A percentile compares a stretch with the other conserved stretches of the same genome.
Evolutionary conservation across 1,140 invertebrate species (phyloP).

Genomic region (Bemisia tabaci): DNA sequence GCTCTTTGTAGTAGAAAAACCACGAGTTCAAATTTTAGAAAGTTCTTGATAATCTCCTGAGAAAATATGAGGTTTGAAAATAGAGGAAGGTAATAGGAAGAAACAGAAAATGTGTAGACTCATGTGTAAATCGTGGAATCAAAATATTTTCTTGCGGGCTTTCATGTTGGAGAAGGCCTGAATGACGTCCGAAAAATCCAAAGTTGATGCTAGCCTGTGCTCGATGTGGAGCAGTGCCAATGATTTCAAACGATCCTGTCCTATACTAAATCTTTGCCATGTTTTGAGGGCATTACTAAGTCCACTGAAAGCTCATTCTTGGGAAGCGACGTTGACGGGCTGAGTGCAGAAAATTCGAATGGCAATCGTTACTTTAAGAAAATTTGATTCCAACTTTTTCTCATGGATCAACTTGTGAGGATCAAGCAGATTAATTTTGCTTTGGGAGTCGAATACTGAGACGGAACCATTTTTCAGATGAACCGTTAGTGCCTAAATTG

Average conservation of each 20-base stretch:
- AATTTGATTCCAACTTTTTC: constrained; percentile 8
- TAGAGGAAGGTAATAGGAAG: too few relatives aligned
- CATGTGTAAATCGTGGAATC: too few relatives aligned
- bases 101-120: too few relatives aligned
- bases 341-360: constrained; percentile 6
- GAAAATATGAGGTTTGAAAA: too few relatives aligned
- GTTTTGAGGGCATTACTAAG: constrained; percentile 27
- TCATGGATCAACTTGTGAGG: constrained; percentile 2
- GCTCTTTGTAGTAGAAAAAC: too few relatives aligned
- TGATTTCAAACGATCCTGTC: neutral
- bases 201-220: too few relatives aligned
- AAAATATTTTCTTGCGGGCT: too few relatives aligned
- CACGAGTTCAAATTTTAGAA: too few relatives aligned
- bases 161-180: too few relatives aligned
- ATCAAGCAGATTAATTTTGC: constrained; percentile 4
- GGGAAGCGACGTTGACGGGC: constrained; percentile 23
- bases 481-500: too few relatives aligned
- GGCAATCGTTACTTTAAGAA: constrained; percentile 3
- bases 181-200: too few relatives aligned
- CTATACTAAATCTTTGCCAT: constrained; percentile 23
- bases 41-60: too few relatives aligned
- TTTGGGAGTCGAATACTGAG: constrained; percentile 3
- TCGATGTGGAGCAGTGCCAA: neutral
- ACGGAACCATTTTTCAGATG: constrained; percentile 5
- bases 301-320: constrained; percentile 26